phyloP scores from a whole-genome alignment of 2,113 vertebrate genomes.

The Xenus cinereus region DNA sequence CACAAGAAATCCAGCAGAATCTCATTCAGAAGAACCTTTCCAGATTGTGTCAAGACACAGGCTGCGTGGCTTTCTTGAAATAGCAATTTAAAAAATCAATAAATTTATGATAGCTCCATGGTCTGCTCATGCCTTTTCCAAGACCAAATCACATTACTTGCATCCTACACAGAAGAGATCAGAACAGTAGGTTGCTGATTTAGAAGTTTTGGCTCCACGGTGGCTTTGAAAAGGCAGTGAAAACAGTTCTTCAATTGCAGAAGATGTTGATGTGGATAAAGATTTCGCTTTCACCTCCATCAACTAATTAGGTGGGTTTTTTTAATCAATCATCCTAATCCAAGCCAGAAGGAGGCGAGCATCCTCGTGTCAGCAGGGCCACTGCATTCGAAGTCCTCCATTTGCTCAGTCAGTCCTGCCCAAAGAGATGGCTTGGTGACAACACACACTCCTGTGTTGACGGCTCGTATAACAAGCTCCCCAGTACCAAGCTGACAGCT shows the following conservation, averaged over 20 bases:
- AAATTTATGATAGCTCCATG: background rate
- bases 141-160: background rate
- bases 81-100: background rate
- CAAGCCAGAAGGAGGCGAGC: background rate
- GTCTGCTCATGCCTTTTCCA: background rate
- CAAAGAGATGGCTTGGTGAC: background rate
- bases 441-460: accelerated
- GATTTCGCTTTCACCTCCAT: background rate
- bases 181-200: background rate
- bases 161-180: background rate
- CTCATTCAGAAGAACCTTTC: background rate
- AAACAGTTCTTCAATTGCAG: background rate
- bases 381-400: background rate
- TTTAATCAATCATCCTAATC: background rate
- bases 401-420: background rate
- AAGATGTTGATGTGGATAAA: background rate
- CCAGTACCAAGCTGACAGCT: background rate
- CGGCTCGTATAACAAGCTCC: background rate
- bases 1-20: background rate
- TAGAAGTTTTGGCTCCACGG: background rate
- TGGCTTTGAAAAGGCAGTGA: background rate
- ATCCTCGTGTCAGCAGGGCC: background rate
- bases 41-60: background rate
- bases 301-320: background rate
- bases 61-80: background rate